phyloP scores from a whole-genome alignment of 1,140 invertebrate genomes.

The Leptinotarsa defecta region DNA sequence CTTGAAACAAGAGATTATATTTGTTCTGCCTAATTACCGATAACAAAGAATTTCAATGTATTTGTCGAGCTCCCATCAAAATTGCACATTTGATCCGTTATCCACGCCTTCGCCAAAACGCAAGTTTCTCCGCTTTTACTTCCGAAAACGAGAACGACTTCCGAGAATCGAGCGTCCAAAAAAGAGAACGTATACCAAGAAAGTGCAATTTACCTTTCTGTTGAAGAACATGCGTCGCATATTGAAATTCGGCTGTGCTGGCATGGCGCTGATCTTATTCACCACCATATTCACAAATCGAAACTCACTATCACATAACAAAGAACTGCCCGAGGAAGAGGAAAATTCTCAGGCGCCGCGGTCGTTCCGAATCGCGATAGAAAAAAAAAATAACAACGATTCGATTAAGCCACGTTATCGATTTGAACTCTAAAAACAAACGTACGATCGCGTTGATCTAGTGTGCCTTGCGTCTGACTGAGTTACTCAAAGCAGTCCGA shows the following conservation, averaged over 20 bases:
- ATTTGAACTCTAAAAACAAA: neutral
- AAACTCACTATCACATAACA: constrained; percentile 35
- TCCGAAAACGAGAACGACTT: no score
- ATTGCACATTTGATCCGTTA: no score
- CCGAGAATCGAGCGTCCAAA: no score
- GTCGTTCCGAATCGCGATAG: neutral
- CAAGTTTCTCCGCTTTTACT: no score
- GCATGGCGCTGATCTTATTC: constrained; percentile 44
- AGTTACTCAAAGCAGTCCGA: neutral
- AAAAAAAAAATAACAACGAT: neutral
- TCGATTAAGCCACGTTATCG: neutral
- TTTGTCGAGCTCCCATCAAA: no score
- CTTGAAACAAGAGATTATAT: no score
- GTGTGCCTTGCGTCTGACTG: neutral
- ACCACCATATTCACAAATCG: constrained; percentile 42
- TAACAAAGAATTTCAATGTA: no score
- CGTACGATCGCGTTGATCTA: neutral
- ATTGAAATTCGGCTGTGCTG: constrained; percentile 45
- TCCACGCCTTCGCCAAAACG: no score
- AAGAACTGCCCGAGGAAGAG: constrained; percentile 1
- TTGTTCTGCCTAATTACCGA: no score
- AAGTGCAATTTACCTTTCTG: constrained; percentile 34
- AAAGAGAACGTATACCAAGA: no score
- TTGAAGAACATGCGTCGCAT: constrained; percentile 45
- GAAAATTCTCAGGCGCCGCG: neutral